Percentiles rank a stretch among this genome's conserved stretches.
These are phyloP conservation scores for Zosterops borbonicus DNA, from an alignment of 2,113 vertebrate genomes.

Conservation along the genomic window DNA sequence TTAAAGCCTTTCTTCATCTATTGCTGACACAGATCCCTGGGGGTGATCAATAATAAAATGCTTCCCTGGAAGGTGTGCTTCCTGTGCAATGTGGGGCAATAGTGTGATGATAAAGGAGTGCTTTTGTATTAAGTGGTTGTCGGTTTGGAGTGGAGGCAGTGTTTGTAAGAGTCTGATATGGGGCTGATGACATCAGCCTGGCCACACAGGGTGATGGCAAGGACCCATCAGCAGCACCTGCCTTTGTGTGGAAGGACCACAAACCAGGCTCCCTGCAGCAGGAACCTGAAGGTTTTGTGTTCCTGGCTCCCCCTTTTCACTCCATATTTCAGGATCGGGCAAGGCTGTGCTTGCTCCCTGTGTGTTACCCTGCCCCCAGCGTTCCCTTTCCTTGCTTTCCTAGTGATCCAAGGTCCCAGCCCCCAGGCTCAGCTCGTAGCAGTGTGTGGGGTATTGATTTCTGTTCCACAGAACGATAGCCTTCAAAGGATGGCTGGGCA, in stretches of 20 bases:
- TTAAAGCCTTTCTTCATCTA: neutral
- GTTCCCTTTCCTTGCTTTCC: neutral
- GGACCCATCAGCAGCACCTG: neutral
- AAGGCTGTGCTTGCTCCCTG: neutral
- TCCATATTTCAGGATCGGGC: neutral
- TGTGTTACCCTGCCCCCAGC: fast-evolving
- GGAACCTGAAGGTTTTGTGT: neutral
- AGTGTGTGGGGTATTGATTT: neutral
- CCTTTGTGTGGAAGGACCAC: neutral
- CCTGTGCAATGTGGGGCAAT: neutral
- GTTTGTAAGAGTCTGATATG: neutral
- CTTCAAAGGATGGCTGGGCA: slow-evolving; percentile 25
- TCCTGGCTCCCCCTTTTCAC: neutral
- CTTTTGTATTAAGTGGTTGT: neutral
- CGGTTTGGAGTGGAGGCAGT: neutral
- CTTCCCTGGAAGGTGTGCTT: neutral
- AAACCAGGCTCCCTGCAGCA: neutral
- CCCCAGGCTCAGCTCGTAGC: neutral
- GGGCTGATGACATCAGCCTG: neutral
- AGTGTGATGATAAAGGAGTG: neutral
- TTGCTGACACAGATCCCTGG: neutral
- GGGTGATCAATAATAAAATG: neutral
- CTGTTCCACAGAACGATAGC: neutral
- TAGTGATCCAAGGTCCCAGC: fast-evolving
- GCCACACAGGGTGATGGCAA: neutral